Conservation (phyloP, 1,140 invertebrate species). For the Drosophila melanogaster region DNA sequence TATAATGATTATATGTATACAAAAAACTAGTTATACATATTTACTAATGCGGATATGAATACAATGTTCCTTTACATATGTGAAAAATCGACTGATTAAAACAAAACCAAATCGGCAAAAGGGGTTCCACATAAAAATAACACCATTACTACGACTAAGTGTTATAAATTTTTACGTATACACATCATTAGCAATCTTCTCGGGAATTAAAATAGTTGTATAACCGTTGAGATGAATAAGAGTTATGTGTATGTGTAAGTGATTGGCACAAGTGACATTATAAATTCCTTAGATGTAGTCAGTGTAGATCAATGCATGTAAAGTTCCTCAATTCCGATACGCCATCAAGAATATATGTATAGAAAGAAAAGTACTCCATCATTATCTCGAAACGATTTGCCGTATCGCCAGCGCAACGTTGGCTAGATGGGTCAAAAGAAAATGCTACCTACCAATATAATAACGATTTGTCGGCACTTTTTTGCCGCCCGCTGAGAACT, state of each 20-base stretch:
- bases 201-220: too few relatives aligned
- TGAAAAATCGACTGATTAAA: too few relatives aligned
- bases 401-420: constrained; percentile 7
- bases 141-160: too few relatives aligned
- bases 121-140: too few relatives aligned
- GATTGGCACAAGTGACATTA: constrained; percentile 5
- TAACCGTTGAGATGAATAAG: too few relatives aligned
- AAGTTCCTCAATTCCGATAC: background rate
- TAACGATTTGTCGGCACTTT: constrained; percentile 1
- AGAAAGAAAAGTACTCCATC: background rate
- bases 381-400: constrained; percentile 1
- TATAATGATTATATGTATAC: too few relatives aligned
- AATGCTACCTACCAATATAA: background rate
- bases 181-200: background rate
- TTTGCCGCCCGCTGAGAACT: background rate
- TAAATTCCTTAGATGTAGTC: background rate
- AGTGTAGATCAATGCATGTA: background rate
- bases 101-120: too few relatives aligned
- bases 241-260: background rate
- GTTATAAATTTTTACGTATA: too few relatives aligned
- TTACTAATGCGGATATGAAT: too few relatives aligned
- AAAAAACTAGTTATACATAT: too few relatives aligned
- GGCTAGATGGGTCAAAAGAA: background rate
- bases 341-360: too few relatives aligned
- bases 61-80: too few relatives aligned